Evolutionary conservation across 1,140 invertebrate genomes (phyloP).

Genomic region (Anoplolepis gracilipes): DNA sequence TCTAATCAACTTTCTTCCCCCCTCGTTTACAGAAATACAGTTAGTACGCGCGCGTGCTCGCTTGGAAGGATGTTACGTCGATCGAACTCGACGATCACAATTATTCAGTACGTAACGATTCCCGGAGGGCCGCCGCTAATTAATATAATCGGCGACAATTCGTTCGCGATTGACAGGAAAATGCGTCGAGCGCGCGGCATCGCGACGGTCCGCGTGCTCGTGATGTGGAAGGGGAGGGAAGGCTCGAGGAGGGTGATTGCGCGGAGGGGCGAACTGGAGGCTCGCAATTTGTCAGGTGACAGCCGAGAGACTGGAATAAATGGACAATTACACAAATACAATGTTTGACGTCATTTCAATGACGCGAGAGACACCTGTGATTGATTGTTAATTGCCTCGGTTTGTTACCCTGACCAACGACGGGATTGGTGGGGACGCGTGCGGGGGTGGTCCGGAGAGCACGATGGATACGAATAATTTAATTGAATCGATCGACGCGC

Average conservation of each 20-base stretch:
- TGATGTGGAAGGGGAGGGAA: slow-evolving; percentile 44
- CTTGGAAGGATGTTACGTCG: slow-evolving; percentile 57
- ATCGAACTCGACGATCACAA: slow-evolving; percentile 79
- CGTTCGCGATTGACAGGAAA: slow-evolving; percentile 83
- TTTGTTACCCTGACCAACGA: slow-evolving; percentile 83
- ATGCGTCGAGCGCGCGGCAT: slow-evolving; percentile 72
- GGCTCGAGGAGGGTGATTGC: slow-evolving; percentile 50
- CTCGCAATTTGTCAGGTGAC: slow-evolving; percentile 85
- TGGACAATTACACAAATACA: slow-evolving; percentile 86
- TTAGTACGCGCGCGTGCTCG: neutral
- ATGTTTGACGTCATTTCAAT: slow-evolving; percentile 86
- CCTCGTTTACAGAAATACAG: neutral
- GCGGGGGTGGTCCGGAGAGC: slow-evolving; percentile 59
- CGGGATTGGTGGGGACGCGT: slow-evolving; percentile 53
- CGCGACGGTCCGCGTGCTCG: slow-evolving; percentile 62
- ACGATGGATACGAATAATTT: slow-evolving; percentile 80
- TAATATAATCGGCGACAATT: slow-evolving; percentile 82
- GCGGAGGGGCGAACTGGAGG: slow-evolving; percentile 46
- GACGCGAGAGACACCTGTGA: slow-evolving; percentile 85
- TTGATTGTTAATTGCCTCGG: slow-evolving; percentile 86
- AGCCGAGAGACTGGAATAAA: slow-evolving; percentile 85
- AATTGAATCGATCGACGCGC: slow-evolving; percentile 81
- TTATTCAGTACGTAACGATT: slow-evolving; percentile 80
- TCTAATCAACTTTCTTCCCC: neutral
- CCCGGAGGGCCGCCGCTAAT: slow-evolving; percentile 79